A percentile compares a stretch with the other conserved stretches of the same genome.
Conservation (phyloP, 1,140 invertebrate genomes). For the Drosophila neocordata region DNA sequence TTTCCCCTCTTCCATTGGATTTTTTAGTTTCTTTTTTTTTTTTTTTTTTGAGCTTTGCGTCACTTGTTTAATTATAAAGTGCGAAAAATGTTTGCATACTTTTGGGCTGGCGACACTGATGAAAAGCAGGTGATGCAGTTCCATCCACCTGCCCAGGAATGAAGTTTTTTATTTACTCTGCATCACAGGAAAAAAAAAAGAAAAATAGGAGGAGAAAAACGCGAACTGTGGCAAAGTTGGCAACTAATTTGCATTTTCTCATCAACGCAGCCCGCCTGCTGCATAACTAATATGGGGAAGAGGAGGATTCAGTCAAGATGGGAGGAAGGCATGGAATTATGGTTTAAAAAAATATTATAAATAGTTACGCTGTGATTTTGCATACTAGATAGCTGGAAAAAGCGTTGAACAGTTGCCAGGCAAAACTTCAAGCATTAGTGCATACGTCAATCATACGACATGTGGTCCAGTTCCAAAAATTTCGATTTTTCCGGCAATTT, state of each 20-base stretch:
- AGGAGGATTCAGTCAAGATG: neutral
- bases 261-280: constrained; percentile 67
- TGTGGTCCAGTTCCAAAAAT: constrained; percentile 55
- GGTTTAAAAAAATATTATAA: constrained; percentile 70
- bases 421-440: constrained; percentile 58
- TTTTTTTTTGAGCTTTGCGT: constrained; percentile 16
- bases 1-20: neutral
- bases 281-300: constrained; percentile 67
- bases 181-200: constrained; percentile 30
- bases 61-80: constrained; percentile 80
- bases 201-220: neutral
- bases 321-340: neutral
- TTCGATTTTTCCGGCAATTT: constrained; percentile 48
- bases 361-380: constrained; percentile 64
- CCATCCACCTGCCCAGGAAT: constrained; percentile 9
- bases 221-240: constrained; percentile 66
- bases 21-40: constrained; percentile 7
- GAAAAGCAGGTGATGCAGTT: constrained; percentile 69
- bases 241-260: constrained; percentile 80
- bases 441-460: constrained; percentile 76
- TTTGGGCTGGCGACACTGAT: constrained; percentile 75
- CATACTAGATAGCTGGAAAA: constrained; percentile 39
- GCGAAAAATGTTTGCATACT: constrained; percentile 80
- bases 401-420: neutral
- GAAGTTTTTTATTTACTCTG: constrained; percentile 36